Conservation (phyloP, 2,113 vertebrate species). For the Misgurnus anguillicaudatus region DNA sequence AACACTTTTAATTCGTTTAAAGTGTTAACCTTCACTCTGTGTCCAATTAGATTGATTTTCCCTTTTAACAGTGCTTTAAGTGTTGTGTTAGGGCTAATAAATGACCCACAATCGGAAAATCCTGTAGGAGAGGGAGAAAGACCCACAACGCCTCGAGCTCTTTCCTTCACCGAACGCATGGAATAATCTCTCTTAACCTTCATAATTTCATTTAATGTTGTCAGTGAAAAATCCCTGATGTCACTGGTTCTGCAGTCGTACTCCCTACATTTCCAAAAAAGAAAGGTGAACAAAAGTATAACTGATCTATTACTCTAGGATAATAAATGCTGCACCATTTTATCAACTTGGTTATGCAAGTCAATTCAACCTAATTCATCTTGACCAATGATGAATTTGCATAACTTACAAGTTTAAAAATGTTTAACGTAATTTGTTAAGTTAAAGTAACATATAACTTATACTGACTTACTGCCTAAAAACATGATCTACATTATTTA, state of each 20-base stretch:
- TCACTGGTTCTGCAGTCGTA: neutral
- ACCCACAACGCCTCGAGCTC: conserved; percentile 2
- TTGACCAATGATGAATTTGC: too few species aligned
- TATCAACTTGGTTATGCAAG: too few species aligned
- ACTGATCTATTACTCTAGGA: neutral
- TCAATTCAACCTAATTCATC: too few species aligned
- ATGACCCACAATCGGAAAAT: conserved; percentile 55
- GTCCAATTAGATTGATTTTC: conserved; percentile 31
- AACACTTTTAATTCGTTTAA: conserved; percentile 24
- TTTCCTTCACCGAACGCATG: conserved; percentile 22
- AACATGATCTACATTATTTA: neutral
- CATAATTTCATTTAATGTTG: neutral
- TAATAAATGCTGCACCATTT: neutral
- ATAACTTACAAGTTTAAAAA: too few species aligned
- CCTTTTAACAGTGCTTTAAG: conserved; percentile 31
- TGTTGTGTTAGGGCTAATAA: conserved; percentile 35
- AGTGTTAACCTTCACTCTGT: conserved; percentile 28
- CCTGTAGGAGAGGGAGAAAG: conserved; percentile 22
- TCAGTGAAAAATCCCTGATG: neutral
- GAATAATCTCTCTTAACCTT: conserved; percentile 19
- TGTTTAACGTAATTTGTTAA: too few species aligned
- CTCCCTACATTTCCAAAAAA: neutral
- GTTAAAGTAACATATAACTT: too few species aligned
- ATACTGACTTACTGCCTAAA: neutral
- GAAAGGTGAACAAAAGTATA: neutral